phyloP scores from a whole-genome alignment of 2,888 invertebrate genomes.

The Archaeoteleia sp. region DNA sequence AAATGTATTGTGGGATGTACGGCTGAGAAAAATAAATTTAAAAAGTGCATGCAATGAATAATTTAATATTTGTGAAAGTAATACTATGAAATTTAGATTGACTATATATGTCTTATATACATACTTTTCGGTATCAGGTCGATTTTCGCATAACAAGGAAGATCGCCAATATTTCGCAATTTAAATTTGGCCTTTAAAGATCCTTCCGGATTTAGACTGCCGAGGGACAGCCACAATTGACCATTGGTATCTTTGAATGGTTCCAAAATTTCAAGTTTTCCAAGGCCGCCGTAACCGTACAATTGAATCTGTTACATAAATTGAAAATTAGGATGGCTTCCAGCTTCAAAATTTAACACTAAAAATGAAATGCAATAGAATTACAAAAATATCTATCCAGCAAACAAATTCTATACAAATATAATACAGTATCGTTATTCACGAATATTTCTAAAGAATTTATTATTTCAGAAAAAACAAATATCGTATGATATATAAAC shows the following conservation, averaged over 20 bases:
- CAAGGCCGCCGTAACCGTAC: constrained; percentile 79
- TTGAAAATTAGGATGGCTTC: no score
- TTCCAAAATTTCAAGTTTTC: constrained; percentile 76
- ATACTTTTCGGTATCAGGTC: constrained; percentile 70
- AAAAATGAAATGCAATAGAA: no score
- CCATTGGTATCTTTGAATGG: constrained; percentile 78
- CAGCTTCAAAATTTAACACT: no score
- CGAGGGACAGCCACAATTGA: constrained; percentile 78
- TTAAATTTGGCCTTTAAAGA: constrained; percentile 75
- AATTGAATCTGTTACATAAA: constrained; percentile 73
- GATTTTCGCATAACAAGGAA: constrained; percentile 76
- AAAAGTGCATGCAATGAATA: constrained; percentile 20
- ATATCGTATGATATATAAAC: no score
- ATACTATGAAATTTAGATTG: neutral
- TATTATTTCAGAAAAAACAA: no score
- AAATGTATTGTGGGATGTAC: constrained; percentile 67
- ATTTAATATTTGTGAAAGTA: no score
- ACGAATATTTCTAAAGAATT: no score
- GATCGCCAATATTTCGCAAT: constrained; percentile 78
- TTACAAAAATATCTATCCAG: no score
- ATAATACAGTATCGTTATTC: no score
- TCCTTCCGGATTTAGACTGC: constrained; percentile 76
- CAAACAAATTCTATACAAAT: no score
- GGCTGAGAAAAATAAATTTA: constrained; percentile 57
- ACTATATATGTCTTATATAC: neutral